Percentiles rank a stretch among this genome's conserved stretches.
Evolutionary conservation across 2,113 vertebrate species (phyloP).

Genomic region (Meleagris gallopavo): DNA sequence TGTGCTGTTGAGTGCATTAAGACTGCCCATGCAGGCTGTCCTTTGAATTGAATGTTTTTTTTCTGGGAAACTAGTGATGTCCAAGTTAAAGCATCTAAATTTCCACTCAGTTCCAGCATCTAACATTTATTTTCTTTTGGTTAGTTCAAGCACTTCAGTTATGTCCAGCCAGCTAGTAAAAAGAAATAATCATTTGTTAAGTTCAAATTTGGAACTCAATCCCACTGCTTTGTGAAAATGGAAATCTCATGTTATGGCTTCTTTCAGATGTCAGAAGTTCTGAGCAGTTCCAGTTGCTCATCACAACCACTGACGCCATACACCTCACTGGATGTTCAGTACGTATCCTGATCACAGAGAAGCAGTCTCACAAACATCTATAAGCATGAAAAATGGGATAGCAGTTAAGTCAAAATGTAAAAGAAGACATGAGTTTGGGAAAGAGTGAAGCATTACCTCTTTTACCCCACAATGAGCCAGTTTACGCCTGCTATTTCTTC

Average conservation of each 20-base stretch:
- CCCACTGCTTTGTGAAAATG: not conserved
- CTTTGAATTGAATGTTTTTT: not conserved
- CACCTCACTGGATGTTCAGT: not conserved
- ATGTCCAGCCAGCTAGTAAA: not conserved
- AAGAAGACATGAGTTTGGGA: not conserved
- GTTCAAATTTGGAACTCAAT: not conserved
- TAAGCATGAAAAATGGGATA: not conserved
- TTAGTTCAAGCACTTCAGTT: not conserved
- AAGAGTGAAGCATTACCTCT: not conserved
- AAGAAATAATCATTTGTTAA: not conserved
- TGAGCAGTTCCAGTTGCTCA: not conserved
- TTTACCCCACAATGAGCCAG: not conserved
- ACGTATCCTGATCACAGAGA: not conserved
- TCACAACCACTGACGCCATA: not conserved
- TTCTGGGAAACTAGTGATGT: not conserved
- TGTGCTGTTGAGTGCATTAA: not conserved
- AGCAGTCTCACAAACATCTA: not conserved
- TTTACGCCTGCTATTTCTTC: not conserved
- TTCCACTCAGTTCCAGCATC: not conserved
- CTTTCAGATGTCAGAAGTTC: not conserved
- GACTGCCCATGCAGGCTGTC: not conserved
- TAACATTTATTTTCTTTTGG: not conserved
- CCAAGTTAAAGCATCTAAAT: not conserved
- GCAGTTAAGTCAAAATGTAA: not conserved
- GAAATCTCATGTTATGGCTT: not conserved